Percentiles rank a stretch among this genome's conserved stretches.
These are phyloP conservation scores for Palythoa heliodiscus DNA, from an alignment of 92 coral and sea anemone species.

Conservation along the genomic window DNA sequence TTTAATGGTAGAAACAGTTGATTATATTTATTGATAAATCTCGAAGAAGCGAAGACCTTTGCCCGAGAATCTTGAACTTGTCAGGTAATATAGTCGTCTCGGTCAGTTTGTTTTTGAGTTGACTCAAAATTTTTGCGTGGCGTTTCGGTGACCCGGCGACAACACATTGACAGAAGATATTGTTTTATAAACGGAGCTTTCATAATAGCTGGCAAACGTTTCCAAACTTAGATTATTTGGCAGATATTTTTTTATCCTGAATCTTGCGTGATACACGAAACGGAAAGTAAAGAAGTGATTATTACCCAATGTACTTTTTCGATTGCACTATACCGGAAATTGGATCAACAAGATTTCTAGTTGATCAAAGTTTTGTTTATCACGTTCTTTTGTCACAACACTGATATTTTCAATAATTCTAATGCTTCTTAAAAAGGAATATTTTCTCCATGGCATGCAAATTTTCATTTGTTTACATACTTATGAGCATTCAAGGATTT, in stretches of 20 bases:
- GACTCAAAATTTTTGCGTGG: constrained; percentile 13
- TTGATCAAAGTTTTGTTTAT: not conserved
- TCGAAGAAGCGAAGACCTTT: constrained; percentile 8
- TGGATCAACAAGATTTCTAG: not conserved
- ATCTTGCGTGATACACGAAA: not conserved
- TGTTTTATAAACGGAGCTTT: not conserved
- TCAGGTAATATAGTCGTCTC: not conserved
- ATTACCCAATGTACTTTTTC: not conserved
- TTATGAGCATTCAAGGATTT: too few relatives aligned
- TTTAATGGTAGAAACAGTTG: not conserved
- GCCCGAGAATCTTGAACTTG: constrained; percentile 28
- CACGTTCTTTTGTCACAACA: too few relatives aligned
- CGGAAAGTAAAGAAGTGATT: not conserved
- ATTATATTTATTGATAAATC: not conserved
- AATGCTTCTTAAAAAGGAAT: too few relatives aligned
- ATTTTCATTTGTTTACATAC: too few relatives aligned
- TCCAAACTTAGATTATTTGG: not conserved
- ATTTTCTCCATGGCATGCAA: too few relatives aligned
- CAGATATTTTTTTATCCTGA: not conserved
- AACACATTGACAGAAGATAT: not conserved
- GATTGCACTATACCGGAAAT: constrained; percentile 16
- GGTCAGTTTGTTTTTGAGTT: not conserved
- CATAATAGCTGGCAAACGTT: not conserved
- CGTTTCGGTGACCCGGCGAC: constrained; percentile 35
- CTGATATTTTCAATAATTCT: too few relatives aligned